Conservation (phyloP, 2,797 vertebrate species). For the Lophius americanus region DNA sequence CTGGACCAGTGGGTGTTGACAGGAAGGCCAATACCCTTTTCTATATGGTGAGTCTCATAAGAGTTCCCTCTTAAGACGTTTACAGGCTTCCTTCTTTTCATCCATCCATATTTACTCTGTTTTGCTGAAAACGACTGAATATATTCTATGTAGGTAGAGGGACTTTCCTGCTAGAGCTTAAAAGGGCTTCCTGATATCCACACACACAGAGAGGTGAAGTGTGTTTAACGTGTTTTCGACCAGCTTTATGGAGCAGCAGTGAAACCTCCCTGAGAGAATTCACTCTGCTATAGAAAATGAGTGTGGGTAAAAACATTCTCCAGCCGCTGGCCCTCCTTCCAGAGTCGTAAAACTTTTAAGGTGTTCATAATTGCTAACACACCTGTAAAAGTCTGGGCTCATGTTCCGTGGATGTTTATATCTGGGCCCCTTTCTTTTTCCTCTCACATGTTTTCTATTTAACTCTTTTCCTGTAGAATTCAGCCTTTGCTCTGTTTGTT, state of each 20-base stretch:
- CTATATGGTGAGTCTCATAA: no score
- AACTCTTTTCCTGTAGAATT: conserved; percentile 62
- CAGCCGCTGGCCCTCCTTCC: conserved; percentile 71
- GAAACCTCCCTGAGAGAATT: conserved; percentile 56
- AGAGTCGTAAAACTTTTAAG: conserved; percentile 78
- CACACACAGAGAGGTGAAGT: conserved; percentile 1
- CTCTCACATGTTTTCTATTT: conserved; percentile 78
- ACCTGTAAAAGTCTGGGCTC: conserved; percentile 78
- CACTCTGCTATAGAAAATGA: conserved; percentile 64
- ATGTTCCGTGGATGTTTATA: conserved; percentile 77
- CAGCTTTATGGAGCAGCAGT: conserved; percentile 45
- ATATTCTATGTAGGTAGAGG: no score
- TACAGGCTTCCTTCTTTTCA: no score
- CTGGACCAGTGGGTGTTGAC: no score
- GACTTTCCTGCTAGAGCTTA: no score
- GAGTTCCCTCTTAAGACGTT: no score
- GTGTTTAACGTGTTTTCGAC: conserved; percentile 33
- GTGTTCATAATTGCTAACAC: conserved; percentile 84
- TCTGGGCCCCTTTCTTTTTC: conserved; percentile 64
- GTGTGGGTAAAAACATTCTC: conserved; percentile 75
- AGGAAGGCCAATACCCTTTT: no score
- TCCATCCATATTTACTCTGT: no score
- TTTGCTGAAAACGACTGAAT: not conserved
- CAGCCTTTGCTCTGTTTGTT: conserved; percentile 45
- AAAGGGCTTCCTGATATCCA: no score